These are phyloP conservation scores for Antedon mediterranea DNA, from an alignment of 53 echinoderm and acorn worm species.

Conservation along the genomic window DNA sequence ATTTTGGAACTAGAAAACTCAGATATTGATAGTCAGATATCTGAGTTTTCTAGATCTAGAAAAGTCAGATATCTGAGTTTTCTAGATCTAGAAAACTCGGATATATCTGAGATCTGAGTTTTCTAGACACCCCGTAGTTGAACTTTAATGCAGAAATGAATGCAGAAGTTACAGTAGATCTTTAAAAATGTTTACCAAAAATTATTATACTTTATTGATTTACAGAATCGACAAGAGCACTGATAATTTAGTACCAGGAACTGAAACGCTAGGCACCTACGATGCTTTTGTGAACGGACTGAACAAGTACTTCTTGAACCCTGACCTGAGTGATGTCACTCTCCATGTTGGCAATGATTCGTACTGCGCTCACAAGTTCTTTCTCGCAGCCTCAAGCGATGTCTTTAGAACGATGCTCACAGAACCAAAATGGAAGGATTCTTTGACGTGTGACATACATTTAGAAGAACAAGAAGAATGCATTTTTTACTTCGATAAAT, in stretches of 20 bases:
- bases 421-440: conserved; percentile 27
- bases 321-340: conserved; percentile 36
- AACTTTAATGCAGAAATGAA: no score
- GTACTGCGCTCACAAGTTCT: conserved; percentile 42
- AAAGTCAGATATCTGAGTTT: no score
- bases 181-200: no score
- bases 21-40: no score
- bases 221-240: not conserved
- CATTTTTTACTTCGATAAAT: conserved; percentile 18
- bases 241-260: not conserved
- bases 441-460: conserved; percentile 14
- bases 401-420: conserved; percentile 41
- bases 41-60: no score
- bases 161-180: no score
- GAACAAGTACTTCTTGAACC: conserved; percentile 24
- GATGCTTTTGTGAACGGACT: conserved; percentile 24
- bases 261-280: conserved; percentile 8
- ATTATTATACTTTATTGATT: no score
- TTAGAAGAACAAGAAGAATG: conserved; percentile 26
- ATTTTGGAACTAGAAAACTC: no score
- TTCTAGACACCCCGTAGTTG: no score
- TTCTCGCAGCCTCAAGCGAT: conserved; percentile 28
- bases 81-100: no score
- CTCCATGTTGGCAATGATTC: conserved; percentile 17
- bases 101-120: no score